Percentiles rank a stretch among this genome's conserved stretches.
These are phyloP conservation scores for Protobothrops flavoviridis DNA, from an alignment of 2,113 vertebrate genomes.

Conservation along the genomic window DNA sequence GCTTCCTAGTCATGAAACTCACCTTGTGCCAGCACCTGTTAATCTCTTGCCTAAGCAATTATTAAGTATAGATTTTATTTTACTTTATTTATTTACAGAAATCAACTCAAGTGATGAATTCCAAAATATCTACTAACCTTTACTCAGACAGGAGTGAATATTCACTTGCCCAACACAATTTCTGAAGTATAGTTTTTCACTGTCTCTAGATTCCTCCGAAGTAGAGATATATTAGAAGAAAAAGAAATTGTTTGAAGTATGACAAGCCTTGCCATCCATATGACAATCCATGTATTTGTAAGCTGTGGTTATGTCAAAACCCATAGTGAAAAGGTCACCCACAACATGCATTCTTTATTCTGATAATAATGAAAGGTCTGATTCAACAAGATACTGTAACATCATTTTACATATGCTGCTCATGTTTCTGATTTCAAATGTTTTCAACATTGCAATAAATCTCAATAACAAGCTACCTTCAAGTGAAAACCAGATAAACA, in stretches of 20 bases:
- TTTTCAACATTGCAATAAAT: background rate
- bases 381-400: background rate
- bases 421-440: background rate
- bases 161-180: background rate
- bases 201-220: background rate
- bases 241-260: conserved; percentile 14
- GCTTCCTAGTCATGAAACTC: background rate
- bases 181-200: conserved; percentile 5
- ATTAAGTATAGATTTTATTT: background rate
- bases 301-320: conserved; percentile 15
- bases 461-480: background rate
- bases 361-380: conserved; percentile 24
- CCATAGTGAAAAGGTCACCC: conserved; percentile 22
- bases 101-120: background rate
- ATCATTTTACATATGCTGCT: conserved; percentile 6
- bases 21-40: background rate
- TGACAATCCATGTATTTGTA: conserved; percentile 13
- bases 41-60: background rate
- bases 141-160: background rate
- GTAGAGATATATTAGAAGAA: conserved; percentile 1
- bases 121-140: background rate
- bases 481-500: background rate
- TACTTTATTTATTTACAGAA: background rate
- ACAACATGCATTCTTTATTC: conserved; percentile 17
- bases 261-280: background rate